Evolutionary conservation across 1,140 invertebrate genomes (phyloP).

Genomic region (Teleogryllus occipitalis): DNA sequence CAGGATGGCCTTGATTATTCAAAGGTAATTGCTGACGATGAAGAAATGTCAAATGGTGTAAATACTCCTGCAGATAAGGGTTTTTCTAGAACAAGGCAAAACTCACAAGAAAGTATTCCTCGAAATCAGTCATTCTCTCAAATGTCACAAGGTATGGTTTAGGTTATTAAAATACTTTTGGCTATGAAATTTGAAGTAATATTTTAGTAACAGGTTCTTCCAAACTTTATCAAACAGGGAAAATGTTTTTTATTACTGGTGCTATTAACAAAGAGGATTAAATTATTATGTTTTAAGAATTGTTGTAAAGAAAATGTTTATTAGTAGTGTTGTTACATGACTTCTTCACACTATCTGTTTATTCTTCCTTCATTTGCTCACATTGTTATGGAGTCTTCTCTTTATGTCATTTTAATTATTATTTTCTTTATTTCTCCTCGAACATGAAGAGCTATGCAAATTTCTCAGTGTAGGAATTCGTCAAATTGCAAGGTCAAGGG

Average conservation of each 20-base stretch:
- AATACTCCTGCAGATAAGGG: conserved; percentile 18
- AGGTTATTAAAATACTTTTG: neutral
- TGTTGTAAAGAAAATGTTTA: neutral
- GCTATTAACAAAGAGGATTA: too few species aligned
- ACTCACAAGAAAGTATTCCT: conserved; percentile 35
- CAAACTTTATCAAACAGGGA: neutral
- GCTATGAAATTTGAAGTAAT: neutral
- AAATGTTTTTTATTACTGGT: neutral
- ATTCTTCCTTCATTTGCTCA: conserved; percentile 4
- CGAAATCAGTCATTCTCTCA: conserved; percentile 53
- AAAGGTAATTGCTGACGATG: conserved; percentile 46
- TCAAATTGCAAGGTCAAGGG: conserved; percentile 22
- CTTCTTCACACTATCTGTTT: neutral
- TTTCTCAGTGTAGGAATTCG: conserved; percentile 29
- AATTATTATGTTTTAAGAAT: neutral
- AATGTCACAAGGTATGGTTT: conserved; percentile 49
- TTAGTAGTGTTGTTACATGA: neutral
- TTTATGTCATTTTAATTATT: conserved; percentile 4
- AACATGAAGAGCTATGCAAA: conserved; percentile 27
- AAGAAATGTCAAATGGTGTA: conserved; percentile 31
- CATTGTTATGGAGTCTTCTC: neutral
- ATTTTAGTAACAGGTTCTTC: neutral
- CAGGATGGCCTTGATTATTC: conserved; percentile 71
- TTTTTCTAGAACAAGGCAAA: conserved; percentile 23
- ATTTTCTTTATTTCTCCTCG: conserved; percentile 12